Evolutionary conservation across 2,888 invertebrate genomes (phyloP).

Genomic region (Xestia c-nigrum): DNA sequence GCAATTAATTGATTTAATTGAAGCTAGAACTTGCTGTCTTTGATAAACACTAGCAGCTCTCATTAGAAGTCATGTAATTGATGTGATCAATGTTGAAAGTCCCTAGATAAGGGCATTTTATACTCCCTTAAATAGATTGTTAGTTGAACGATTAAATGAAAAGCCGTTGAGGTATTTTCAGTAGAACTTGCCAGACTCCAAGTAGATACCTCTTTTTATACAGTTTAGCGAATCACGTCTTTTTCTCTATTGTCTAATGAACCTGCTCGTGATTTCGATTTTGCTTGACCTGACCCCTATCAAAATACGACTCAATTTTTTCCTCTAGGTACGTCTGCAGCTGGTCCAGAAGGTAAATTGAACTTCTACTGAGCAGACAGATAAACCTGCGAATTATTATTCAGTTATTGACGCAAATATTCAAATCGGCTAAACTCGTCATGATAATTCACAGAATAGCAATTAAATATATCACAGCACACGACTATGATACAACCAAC

Average conservation of each 20-base stretch:
- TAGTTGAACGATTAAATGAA: slow-evolving; percentile 7
- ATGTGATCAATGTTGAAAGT: slow-evolving; percentile 30
- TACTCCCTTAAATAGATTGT: slow-evolving; percentile 1
- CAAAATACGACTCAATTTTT: background rate
- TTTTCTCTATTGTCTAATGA: background rate
- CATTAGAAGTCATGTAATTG: slow-evolving; percentile 28
- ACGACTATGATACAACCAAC: slow-evolving; percentile 13
- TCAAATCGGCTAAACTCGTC: slow-evolving; percentile 18
- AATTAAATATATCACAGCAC: slow-evolving; percentile 24
- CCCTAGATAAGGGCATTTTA: slow-evolving; percentile 12
- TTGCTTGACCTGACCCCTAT: background rate
- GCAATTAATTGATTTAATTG: slow-evolving; percentile 51
- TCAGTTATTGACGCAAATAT: slow-evolving; percentile 7
- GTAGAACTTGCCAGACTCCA: background rate
- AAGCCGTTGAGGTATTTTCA: background rate
- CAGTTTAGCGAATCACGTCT: background rate
- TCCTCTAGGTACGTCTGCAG: background rate
- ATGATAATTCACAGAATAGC: slow-evolving; percentile 13
- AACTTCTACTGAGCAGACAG: background rate
- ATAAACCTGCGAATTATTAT: slow-evolving; percentile 4
- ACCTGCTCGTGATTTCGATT: background rate
- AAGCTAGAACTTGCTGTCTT: slow-evolving; percentile 26
- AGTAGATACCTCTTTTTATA: background rate
- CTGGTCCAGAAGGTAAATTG: background rate
- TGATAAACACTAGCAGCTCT: slow-evolving; percentile 22